Evolutionary conservation across 1,140 invertebrate species (phyloP).

Genomic region (Pantala flavescens): DNA sequence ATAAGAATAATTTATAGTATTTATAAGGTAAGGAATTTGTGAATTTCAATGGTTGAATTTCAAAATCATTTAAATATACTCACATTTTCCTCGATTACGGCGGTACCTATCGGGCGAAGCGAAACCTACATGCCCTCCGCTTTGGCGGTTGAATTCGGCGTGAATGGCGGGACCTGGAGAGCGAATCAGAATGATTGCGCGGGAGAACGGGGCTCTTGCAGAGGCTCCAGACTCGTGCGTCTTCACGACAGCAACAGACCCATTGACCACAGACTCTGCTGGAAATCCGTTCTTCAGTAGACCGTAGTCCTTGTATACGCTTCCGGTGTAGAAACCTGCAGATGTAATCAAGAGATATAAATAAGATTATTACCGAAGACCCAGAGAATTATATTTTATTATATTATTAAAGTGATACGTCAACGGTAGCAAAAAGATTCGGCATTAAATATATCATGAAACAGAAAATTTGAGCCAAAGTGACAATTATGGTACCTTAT

Average conservation of each 20-base stretch:
- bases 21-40: no score
- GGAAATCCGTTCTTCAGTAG: conserved; percentile 64
- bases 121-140: conserved; percentile 58
- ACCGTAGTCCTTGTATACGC: conserved; percentile 65
- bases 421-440: no score
- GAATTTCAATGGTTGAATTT: no score
- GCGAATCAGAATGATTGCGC: conserved; percentile 56
- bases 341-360: conserved; percentile 16
- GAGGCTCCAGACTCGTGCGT: conserved; percentile 61
- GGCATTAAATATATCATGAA: no score
- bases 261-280: conserved; percentile 61
- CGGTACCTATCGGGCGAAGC: conserved; percentile 51
- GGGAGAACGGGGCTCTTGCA: conserved; percentile 46
- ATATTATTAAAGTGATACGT: no score
- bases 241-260: conserved; percentile 65
- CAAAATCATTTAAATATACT: neutral
- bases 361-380: no score
- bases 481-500: no score
- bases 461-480: no score
- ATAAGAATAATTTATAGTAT: no score
- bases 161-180: conserved; percentile 59
- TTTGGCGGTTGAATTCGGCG: conserved; percentile 60
- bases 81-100: conserved; percentile 48
- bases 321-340: conserved; percentile 58
- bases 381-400: no score